Evolutionary conservation across 2,113 vertebrate species (phyloP).

Genomic region (Gallinago paraguaiae): DNA sequence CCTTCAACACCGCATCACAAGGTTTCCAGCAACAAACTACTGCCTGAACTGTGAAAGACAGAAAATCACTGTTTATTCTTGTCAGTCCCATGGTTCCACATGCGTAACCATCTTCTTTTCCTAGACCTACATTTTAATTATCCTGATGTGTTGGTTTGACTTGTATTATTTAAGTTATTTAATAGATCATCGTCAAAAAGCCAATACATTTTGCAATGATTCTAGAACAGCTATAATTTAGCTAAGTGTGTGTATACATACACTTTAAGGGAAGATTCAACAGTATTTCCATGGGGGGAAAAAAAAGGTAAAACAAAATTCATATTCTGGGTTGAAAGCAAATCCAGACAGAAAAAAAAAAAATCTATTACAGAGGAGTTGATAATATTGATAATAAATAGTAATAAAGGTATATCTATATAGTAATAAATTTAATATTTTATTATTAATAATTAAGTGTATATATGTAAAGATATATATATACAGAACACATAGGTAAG

Average conservation of each 20-base stretch:
- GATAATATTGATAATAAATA: neutral
- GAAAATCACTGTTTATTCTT: neutral
- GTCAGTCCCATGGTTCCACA: neutral
- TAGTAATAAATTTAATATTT: no score
- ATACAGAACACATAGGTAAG: fast-evolving
- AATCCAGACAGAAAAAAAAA: neutral
- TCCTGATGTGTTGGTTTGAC: neutral
- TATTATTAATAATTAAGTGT: no score
- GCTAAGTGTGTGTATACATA: neutral
- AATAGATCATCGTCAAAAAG: neutral
- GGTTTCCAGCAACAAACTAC: neutral
- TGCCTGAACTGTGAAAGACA: neutral
- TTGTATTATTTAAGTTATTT: neutral
- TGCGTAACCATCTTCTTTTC: neutral
- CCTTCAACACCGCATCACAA: neutral
- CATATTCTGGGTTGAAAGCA: neutral
- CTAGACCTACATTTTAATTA: neutral
- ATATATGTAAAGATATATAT: no score
- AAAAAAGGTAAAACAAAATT: neutral
- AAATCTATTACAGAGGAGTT: neutral
- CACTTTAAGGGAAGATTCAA: neutral
- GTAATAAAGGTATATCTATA: neutral
- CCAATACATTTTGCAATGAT: neutral
- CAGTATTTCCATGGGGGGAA: neutral
- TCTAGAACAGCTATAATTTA: neutral